Evolutionary conservation across 2,888 invertebrate genomes (phyloP).

Genomic region (Lagria hirta): DNA sequence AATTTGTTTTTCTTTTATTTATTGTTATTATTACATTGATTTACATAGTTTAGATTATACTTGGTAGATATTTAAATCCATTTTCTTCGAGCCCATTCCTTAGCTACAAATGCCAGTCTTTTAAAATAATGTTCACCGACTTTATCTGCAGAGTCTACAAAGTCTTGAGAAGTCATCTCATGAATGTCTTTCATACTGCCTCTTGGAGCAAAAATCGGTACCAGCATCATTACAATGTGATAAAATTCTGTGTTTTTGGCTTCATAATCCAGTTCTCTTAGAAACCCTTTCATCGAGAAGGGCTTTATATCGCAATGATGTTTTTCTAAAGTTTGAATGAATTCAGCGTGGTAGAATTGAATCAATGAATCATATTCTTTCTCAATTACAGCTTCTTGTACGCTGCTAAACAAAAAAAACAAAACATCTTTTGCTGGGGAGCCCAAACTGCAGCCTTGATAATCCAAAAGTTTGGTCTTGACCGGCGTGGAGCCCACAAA

Average conservation of each 20-base stretch:
- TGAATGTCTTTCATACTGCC: constrained; percentile 4
- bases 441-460: constrained; percentile 35
- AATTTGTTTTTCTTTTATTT: too few relatives aligned
- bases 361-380: constrained; percentile 8
- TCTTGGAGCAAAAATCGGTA: constrained; percentile 7
- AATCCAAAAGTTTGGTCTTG: constrained; percentile 38
- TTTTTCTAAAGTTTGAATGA: constrained; percentile 3
- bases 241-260: constrained; percentile 5
- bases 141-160: too few relatives aligned
- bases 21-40: too few relatives aligned
- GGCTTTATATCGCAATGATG: constrained; percentile 4
- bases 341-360: constrained; percentile 6
- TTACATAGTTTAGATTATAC: too few relatives aligned
- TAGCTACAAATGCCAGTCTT: too few relatives aligned
- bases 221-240: constrained; percentile 11
- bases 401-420: constrained; percentile 39
- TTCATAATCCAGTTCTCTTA: constrained; percentile 1
- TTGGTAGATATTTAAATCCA: too few relatives aligned
- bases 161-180: constrained; percentile 1
- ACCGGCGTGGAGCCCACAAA: constrained; percentile 35
- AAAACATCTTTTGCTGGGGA: constrained; percentile 35
- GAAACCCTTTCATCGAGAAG: neutral
- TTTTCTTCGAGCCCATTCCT: too few relatives aligned
- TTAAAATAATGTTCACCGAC: too few relatives aligned
- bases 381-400: constrained; percentile 15